phyloP scores from a whole-genome alignment of 2,797 vertebrate genomes.

The Scarus forsteni region DNA sequence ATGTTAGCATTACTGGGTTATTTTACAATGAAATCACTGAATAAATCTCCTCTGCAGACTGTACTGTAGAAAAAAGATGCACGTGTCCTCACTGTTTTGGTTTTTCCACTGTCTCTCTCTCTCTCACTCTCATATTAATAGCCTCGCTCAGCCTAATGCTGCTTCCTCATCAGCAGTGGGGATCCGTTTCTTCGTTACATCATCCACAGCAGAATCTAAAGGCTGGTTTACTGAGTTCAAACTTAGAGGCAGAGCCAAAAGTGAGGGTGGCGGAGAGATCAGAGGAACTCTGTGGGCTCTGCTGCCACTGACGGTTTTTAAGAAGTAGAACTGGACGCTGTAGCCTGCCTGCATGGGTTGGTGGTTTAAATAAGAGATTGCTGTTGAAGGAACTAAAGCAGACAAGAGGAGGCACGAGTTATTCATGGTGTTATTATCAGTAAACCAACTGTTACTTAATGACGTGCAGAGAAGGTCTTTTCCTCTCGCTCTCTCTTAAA shows the following conservation, averaged over 20 bases:
- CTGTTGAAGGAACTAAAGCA: constrained; percentile 16
- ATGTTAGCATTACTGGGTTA: too few species aligned
- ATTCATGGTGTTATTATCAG: constrained; percentile 22
- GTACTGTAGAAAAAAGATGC: constrained; percentile 29
- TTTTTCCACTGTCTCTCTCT: constrained; percentile 11
- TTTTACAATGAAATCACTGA: constrained; percentile 2
- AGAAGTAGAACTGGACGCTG: constrained; percentile 7
- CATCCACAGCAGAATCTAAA: constrained; percentile 39
- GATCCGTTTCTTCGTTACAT: constrained; percentile 58
- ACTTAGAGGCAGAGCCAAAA: constrained; percentile 43
- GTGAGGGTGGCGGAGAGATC: constrained; percentile 38
- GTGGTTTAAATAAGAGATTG: constrained; percentile 12
- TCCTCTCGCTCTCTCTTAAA: constrained; percentile 16
- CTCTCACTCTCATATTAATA: constrained; percentile 6
- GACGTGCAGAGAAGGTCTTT: constrained; percentile 13
- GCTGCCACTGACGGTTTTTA: constrained; percentile 1
- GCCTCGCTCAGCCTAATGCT: constrained; percentile 21
- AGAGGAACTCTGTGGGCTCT: constrained; percentile 35
- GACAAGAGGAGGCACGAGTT: constrained; percentile 20
- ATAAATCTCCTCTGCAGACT: background rate
- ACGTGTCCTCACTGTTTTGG: constrained; percentile 23
- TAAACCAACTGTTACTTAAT: constrained; percentile 35
- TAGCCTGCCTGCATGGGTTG: background rate
- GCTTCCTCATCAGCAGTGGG: constrained; percentile 42
- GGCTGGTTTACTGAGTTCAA: constrained; percentile 53